Base-by-base conservation (phyloP, 2,888 invertebrate species). In the Cyaniris semiargus region DNA sequence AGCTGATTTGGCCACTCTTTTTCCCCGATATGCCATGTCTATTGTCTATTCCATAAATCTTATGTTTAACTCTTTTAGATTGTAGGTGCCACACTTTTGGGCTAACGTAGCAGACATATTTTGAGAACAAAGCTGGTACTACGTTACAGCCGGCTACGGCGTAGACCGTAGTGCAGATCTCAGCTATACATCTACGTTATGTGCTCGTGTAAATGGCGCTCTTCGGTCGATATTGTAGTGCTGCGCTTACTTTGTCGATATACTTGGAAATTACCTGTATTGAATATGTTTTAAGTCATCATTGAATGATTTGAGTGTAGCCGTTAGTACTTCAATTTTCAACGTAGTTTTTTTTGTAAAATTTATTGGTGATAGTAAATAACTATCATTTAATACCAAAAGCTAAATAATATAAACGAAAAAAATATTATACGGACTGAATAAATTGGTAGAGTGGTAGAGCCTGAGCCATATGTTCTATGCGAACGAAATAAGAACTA, bases 151-250 rank as follows among this genome's bases (percentile, higher is more conserved):
- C 31, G 31, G n/a, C 34, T 70, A 58, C 21, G 21, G 60, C 60
- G 60, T 21, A 21, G 21, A 60, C 60, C 21, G 10, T 60, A 21
- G 60, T 60, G 38, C 21, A 71, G 38, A 71, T 71, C 34, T 38
- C 10, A 38, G 10, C 71, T 71, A 38, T n/a, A 71, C 38, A 18
- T 31, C 34, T 23, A 34, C 82, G 56, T 76, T 21, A 34, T 38
- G 38, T 71, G 21, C 48, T 44, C 72, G 72, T 72, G 87, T 86
- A 88, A 87, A 86, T 86, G 85, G 86, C 85, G 85, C 83, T 84
- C 83, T 86, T 85, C 85, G 88, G 88, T 90, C 89, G 88, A 90
- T 89, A 88, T 79, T 78, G 76, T 86, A 89, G 89, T 83, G 89
- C 78, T 83, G 88, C 80, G 76, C 79, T n/a, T 34, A 72, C 27